phyloP scores from a whole-genome alignment of 2,797 vertebrate genomes.

The Mormyrus hasselquistii region DNA sequence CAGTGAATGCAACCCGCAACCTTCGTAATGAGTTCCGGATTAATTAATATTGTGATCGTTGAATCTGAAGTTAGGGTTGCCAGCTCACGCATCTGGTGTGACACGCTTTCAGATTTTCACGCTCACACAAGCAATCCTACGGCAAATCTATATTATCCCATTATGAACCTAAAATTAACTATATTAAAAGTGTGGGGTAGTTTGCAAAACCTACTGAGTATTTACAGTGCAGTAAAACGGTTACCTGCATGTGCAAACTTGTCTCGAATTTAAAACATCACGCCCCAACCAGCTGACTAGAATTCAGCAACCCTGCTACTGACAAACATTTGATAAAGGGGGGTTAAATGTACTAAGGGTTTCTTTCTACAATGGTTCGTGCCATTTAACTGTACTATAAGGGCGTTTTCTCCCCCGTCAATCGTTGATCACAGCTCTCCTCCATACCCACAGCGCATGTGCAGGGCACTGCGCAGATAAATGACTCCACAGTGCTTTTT shows the following conservation, averaged over 20 bases:
- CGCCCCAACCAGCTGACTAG: not conserved
- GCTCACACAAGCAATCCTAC: not conserved
- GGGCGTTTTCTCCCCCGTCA: not conserved
- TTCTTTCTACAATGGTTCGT: not conserved
- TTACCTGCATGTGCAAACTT: not conserved
- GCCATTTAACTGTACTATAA: not conserved
- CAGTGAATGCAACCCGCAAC: not conserved
- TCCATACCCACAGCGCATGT: not conserved
- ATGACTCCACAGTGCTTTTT: constrained; percentile 31
- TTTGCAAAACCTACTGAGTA: too few species aligned
- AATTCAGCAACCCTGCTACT: too few species aligned
- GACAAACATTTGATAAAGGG: too few species aligned
- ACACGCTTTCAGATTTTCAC: not conserved
- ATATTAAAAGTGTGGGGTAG: not conserved
- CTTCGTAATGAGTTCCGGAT: not conserved
- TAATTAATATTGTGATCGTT: not conserved
- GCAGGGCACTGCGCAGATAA: not conserved
- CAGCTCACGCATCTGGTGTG: too few species aligned
- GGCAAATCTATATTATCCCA: not conserved
- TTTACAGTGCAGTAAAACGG: not conserved
- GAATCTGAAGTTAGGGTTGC: not conserved
- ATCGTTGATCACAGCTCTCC: not conserved
- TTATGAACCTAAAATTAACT: not conserved
- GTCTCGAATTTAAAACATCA: not conserved
- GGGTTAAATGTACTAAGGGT: not conserved